A percentile compares a stretch with the other conserved stretches of the same genome.
Conservation (phyloP, 1,140 invertebrate species). For the Zaprionus inermis region DNA sequence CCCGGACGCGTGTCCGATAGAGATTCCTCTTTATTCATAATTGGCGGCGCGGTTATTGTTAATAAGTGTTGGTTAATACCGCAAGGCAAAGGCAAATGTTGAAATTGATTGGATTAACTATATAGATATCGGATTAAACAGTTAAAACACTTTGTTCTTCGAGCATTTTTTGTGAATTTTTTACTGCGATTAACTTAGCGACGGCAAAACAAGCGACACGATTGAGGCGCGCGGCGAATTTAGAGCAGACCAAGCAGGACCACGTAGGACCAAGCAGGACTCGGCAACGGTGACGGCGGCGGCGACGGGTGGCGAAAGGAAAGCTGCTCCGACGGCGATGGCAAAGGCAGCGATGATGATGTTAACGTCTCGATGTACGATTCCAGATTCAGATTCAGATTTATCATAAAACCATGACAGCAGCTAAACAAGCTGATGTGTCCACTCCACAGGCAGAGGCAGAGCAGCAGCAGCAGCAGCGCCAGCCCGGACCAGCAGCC, state of each 20-base stretch:
- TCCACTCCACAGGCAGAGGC: conserved; percentile 65
- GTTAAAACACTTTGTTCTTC: conserved; percentile 9
- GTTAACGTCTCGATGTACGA: conserved; percentile 83
- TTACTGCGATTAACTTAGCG: conserved; percentile 17
- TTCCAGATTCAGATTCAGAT: conserved; percentile 84
- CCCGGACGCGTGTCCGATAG: conserved; percentile 65
- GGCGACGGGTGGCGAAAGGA: conserved; percentile 36
- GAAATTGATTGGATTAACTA: not conserved
- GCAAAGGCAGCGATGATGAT: conserved; percentile 64
- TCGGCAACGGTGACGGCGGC: conserved; percentile 27
- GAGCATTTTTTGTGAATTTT: conserved; percentile 8
- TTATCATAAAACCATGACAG: conserved; percentile 84
- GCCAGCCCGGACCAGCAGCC: conserved; percentile 19
- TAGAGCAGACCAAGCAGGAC: conserved; percentile 17
- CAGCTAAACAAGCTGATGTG: conserved; percentile 77
- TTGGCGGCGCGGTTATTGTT: not conserved
- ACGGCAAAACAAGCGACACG: conserved; percentile 37
- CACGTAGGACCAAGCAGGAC: conserved; percentile 11
- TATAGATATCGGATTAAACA: not conserved
- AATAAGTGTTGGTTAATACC: not conserved
- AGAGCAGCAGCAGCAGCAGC: conserved; percentile 7
- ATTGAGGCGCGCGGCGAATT: not conserved
- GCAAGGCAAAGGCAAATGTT: not conserved
- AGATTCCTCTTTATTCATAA: conserved; percentile 74
- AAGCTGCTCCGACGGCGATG: conserved; percentile 55